Conservation (phyloP, 1,140 invertebrate species). For the Drosophila persimilis region DNA sequence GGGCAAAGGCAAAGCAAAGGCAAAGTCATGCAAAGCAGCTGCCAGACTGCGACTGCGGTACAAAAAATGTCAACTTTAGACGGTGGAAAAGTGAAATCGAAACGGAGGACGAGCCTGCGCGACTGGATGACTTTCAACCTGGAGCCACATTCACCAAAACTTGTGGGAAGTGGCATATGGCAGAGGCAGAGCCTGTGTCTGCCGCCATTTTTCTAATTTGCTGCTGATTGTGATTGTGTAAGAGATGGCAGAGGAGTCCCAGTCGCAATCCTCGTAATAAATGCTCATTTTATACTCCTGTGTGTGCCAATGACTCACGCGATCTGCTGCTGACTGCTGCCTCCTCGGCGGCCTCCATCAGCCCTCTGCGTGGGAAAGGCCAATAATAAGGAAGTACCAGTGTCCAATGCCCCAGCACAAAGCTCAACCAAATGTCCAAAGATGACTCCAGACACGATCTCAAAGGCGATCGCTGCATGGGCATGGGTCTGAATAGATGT, state of each 20-base stretch:
- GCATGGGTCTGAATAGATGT: conserved; percentile 21
- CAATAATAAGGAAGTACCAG: conserved; percentile 66
- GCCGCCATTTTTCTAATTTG: conserved; percentile 73
- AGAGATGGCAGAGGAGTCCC: conserved; percentile 16
- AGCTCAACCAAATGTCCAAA: conserved; percentile 24
- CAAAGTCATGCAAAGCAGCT: conserved; percentile 56
- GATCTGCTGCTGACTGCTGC: conserved; percentile 27
- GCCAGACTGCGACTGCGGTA: conserved; percentile 16
- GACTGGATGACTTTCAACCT: conserved; percentile 67
- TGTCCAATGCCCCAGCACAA: neutral
- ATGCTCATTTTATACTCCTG: conserved; percentile 71
- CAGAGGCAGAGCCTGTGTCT: neutral
- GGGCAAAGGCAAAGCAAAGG: conserved; percentile 17
- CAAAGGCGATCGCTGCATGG: conserved; percentile 11
- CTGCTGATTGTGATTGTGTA: conserved; percentile 69
- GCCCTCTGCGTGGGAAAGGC: conserved; percentile 71
- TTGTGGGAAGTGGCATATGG: conserved; percentile 59
- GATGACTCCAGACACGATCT: conserved; percentile 45
- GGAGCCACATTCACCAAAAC: conserved; percentile 33
- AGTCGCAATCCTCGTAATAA: conserved; percentile 56
- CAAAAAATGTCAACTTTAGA: conserved; percentile 72
- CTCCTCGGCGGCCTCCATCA: neutral
- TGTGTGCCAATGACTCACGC: conserved; percentile 74
- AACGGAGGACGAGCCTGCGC: conserved; percentile 61
- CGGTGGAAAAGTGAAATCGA: conserved; percentile 23